Conservation (phyloP, 2,888 invertebrate genomes). For the Acleris literana region DNA sequence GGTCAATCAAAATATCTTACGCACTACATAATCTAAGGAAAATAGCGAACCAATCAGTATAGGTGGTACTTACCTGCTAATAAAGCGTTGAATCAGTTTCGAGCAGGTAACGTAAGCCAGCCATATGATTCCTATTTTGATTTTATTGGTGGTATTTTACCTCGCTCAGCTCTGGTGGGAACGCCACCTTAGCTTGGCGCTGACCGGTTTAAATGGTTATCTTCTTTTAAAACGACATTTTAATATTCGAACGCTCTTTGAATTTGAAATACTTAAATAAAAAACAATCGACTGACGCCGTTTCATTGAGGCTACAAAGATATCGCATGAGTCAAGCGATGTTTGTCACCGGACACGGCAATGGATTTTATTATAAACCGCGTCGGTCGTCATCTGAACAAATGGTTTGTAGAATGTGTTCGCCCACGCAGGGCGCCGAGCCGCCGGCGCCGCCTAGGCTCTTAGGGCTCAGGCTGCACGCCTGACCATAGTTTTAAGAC, state of each 20-base stretch:
- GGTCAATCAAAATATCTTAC: too few relatives aligned
- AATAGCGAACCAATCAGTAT: too few relatives aligned
- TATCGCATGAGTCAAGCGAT: constrained; percentile 49
- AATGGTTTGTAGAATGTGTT: constrained; percentile 73
- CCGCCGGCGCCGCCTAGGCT: constrained; percentile 41
- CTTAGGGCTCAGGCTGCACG: background rate
- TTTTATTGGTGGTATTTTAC: too few relatives aligned
- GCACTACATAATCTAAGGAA: too few relatives aligned
- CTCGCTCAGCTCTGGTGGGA: too few relatives aligned
- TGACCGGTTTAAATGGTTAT: constrained; percentile 4
- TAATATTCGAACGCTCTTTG: constrained; percentile 14
- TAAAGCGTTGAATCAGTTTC: too few relatives aligned
- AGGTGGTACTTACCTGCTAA: too few relatives aligned
- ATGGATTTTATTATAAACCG: constrained; percentile 79
- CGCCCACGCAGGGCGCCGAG: constrained; percentile 61
- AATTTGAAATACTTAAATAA: constrained; percentile 16
- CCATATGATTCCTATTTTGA: too few relatives aligned
- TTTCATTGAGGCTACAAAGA: constrained; percentile 31
- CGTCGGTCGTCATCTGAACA: constrained; percentile 70
- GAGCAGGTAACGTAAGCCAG: too few relatives aligned
- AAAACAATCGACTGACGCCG: constrained; percentile 23
- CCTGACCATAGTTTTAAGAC: too few relatives aligned
- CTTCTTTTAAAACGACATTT: constrained; percentile 3
- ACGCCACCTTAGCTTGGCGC: too few relatives aligned
- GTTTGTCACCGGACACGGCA: constrained; percentile 67